phyloP scores from a whole-genome alignment of 2,797 vertebrate genomes.

The Muscicapa striata region DNA sequence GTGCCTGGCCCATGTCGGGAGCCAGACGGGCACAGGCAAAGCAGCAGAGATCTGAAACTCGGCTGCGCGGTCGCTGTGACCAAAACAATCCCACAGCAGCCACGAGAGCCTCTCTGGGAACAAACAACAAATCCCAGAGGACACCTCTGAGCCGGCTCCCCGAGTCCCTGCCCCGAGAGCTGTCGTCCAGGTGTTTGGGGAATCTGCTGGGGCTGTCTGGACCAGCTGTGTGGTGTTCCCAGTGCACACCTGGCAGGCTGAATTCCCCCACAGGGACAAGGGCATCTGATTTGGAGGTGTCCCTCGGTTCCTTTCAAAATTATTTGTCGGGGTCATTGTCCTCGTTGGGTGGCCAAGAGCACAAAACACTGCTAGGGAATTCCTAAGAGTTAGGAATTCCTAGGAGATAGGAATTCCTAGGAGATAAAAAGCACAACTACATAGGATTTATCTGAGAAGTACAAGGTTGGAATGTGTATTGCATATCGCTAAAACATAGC shows the following conservation, averaged over 20 bases:
- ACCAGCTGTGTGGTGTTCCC: background rate
- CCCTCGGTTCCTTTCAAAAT: background rate
- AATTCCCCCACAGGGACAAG: background rate
- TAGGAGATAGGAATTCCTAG: background rate
- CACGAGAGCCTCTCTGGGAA: no score
- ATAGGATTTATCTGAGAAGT: background rate
- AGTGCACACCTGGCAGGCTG: background rate
- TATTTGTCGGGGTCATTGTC: accelerated
- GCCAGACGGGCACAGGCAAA: no score
- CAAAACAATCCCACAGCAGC: no score
- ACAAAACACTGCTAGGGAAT: background rate
- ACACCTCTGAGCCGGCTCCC: no score
- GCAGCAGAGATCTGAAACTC: no score
- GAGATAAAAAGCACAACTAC: background rate
- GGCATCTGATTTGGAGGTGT: accelerated
- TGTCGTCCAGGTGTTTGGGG: no score
- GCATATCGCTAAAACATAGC: background rate
- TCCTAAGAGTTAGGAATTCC: background rate
- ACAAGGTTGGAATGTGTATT: background rate
- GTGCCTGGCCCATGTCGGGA: no score
- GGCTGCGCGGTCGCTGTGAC: no score
- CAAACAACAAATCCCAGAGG: no score
- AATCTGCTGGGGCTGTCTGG: no score
- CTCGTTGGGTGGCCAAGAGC: background rate
- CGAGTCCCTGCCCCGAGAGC: no score